Base-by-base conservation (phyloP, 1,140 invertebrate genomes). In the Drosophila bocki region DNA sequence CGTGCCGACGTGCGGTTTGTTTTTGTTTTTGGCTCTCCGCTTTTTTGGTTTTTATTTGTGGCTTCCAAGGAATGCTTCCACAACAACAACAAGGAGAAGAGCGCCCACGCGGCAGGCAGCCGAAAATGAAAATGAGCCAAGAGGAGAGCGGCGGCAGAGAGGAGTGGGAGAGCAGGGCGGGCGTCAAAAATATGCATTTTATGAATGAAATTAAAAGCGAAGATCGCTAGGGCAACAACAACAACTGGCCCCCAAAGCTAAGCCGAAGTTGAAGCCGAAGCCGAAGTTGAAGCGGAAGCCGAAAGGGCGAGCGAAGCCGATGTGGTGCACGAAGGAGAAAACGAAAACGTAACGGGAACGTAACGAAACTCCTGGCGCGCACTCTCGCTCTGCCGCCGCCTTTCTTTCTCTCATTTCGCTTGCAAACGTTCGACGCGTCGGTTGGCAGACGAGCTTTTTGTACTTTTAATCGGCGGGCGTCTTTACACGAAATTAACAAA, bases 401-500 rank as follows among this genome's bases (percentile, higher is more conserved):
- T 22, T 39, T 44, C 17, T 32, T 33, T 44, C 65, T 71, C 68
- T 82, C 83, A 88, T 90, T 88, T 88, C 72, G 59, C 80, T 88
- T 84, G 85, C 84, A 88, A 67, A 84, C 84, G 72, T 82, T 88
- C 53, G 74, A 88, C 84, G 80, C 85, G 85, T 88, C 85, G 84
- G 84, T 88, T 88, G 72, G 85, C 69, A 78, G 57, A 63, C 59
- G 48, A 63, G 79, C 70, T 72, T 57, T 74, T 72, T 74, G 37
- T 74, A 72, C 44, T 51, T 72, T 59, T 50, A 70, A 54, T 47
- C 70, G 53, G 67, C 70, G 53, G 67, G 68, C 67, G 53, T 72
- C 67, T 47, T 47, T 39, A 56, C 45, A 64, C 35, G 29, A 59
- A 63, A 62, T 32, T 63, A 47, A 19, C 13, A 19, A 62, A 33